These are phyloP conservation scores for Margaritifera margaritifera DNA, from an alignment of 2,888 invertebrate species.

Conservation along the genomic window DNA sequence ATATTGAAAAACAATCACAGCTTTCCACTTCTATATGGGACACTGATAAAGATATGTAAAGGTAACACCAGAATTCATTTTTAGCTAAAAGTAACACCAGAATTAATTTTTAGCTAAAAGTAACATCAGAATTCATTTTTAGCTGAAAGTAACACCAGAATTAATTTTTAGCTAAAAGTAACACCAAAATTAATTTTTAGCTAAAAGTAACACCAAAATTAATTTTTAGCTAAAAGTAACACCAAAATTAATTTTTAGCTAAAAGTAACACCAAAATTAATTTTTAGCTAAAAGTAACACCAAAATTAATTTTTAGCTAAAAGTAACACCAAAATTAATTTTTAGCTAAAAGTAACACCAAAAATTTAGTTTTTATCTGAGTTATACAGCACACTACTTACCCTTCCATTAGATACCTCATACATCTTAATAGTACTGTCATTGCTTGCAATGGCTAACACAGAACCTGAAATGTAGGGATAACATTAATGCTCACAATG, in stretches of 20 bases:
- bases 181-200: too few relatives aligned
- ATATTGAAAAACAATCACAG: too few relatives aligned
- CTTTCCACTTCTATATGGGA: too few relatives aligned
- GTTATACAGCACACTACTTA: slow-evolving; percentile 32
- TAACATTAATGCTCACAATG: slow-evolving; percentile 67
- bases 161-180: background rate
- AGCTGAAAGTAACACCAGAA: too few relatives aligned
- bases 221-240: background rate
- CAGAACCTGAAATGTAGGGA: slow-evolving; percentile 53
- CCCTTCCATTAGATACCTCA: slow-evolving; percentile 69
- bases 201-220: background rate
- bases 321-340: background rate
- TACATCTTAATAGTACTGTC: slow-evolving; percentile 71
- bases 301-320: background rate
- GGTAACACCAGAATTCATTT: background rate
- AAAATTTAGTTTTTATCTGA: background rate
- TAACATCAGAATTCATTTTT: too few relatives aligned
- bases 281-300: too few relatives aligned
- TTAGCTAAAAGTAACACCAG: background rate
- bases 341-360: background rate
- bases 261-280: background rate
- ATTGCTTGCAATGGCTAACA: slow-evolving; percentile 70
- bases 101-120: background rate
- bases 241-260: background rate
- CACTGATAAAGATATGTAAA: too few relatives aligned